Conservation (phyloP, 2,797 vertebrate species). For the Erethizon dorsatum region DNA sequence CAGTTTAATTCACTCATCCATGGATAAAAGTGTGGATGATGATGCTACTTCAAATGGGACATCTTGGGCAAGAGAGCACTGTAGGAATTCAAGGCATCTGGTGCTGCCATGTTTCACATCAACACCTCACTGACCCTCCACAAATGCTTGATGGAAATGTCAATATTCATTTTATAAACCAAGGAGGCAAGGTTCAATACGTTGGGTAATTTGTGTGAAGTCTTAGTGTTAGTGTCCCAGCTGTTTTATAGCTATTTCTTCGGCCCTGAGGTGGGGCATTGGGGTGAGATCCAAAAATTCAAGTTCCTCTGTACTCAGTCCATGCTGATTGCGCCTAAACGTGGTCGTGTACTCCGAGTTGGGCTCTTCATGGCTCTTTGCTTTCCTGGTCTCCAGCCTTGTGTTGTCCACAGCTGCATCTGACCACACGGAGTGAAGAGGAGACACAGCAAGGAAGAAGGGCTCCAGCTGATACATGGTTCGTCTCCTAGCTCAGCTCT, state of each 20-base stretch:
- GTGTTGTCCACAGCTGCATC: accelerated
- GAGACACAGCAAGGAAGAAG: too few relatives aligned
- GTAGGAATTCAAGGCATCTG: accelerated
- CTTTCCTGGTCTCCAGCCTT: neutral
- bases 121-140: accelerated
- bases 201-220: accelerated
- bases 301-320: neutral
- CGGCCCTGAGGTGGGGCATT: neutral
- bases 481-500: neutral
- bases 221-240: too few relatives aligned
- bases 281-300: too few relatives aligned
- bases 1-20: neutral
- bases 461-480: accelerated
- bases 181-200: neutral
- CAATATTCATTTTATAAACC: neutral
- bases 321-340: neutral
- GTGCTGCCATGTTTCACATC: accelerated
- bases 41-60: neutral
- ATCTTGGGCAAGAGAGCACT: neutral
- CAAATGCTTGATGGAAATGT: accelerated
- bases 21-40: accelerated
- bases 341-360: accelerated
- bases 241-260: accelerated
- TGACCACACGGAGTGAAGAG: neutral
- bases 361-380: neutral